These are phyloP conservation scores for Dermatophagoides farinae DNA, from an alignment of 1,140 invertebrate genomes.

Conservation along the genomic window DNA sequence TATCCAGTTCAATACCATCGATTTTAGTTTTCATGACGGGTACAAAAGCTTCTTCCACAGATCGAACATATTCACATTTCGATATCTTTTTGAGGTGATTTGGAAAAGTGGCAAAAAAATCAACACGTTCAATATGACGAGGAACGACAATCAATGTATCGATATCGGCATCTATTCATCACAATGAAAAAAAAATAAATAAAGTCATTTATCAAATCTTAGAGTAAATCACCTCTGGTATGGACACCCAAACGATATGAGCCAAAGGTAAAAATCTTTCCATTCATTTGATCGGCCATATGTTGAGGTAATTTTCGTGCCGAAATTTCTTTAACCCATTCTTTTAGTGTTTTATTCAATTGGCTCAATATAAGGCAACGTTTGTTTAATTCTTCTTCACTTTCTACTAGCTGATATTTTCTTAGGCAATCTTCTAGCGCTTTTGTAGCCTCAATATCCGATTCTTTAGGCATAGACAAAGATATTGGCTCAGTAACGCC, in stretches of 20 bases:
- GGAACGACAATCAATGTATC: slow-evolving; percentile 95
- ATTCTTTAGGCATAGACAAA: slow-evolving; percentile 57
- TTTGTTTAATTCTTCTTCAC: slow-evolving; percentile 70
- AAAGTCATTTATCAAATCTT: not conserved
- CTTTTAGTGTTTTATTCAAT: slow-evolving; percentile 65
- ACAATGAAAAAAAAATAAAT: not conserved
- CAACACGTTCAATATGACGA: slow-evolving; percentile 69
- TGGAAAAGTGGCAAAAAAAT: slow-evolving; percentile 89
- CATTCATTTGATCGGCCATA: slow-evolving; percentile 66
- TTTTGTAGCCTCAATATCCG: slow-evolving; percentile 56
- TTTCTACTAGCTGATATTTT: slow-evolving; percentile 78
- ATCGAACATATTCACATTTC: slow-evolving; percentile 61
- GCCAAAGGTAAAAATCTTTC: slow-evolving; percentile 97
- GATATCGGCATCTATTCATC: slow-evolving; percentile 68
- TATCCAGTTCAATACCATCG: slow-evolving; percentile 86
- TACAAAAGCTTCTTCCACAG: slow-evolving; percentile 95
- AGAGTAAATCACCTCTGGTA: slow-evolving; percentile 31
- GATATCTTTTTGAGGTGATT: slow-evolving; percentile 65
- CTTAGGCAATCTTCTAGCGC: slow-evolving; percentile 60
- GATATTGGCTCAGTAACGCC: slow-evolving; percentile 89
- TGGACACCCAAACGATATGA: slow-evolving; percentile 83
- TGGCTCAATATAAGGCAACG: slow-evolving; percentile 46
- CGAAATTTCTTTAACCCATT: slow-evolving; percentile 77
- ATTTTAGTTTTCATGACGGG: slow-evolving; percentile 99
- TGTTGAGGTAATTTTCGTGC: slow-evolving; percentile 69